A percentile compares a stretch with the other conserved stretches of the same genome.
phyloP scores from a whole-genome alignment of 1,140 invertebrate genomes.

The Trigoniulus corallinus region DNA sequence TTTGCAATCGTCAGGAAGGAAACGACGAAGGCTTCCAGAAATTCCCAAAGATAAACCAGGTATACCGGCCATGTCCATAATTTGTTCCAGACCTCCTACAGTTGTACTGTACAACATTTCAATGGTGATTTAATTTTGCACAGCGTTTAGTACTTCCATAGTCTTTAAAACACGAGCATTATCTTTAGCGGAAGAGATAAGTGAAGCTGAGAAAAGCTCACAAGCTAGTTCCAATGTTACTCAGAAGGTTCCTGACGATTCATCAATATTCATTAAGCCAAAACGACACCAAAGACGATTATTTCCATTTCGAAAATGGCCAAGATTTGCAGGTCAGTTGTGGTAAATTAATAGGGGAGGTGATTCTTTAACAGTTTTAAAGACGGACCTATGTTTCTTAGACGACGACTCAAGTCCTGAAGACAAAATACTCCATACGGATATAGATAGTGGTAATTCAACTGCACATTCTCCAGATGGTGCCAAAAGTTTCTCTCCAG shows the following conservation, averaged over 20 bases:
- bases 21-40: slow-evolving; percentile 62
- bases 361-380: too few species aligned
- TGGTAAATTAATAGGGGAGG: too few species aligned
- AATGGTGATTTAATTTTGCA: too few species aligned
- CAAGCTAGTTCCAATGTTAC: background rate
- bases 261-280: background rate
- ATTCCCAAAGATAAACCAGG: slow-evolving; percentile 59
- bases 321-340: background rate
- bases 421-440: slow-evolving; percentile 52
- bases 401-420: slow-evolving; percentile 63
- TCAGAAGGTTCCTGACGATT: background rate
- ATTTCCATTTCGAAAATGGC: background rate
- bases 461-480: slow-evolving; percentile 70
- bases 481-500: slow-evolving; percentile 58
- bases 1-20: too few species aligned
- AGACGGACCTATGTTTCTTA: too few species aligned
- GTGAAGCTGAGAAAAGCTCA: background rate
- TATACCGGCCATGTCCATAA: too few species aligned
- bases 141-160: too few species aligned
- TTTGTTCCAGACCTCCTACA: too few species aligned
- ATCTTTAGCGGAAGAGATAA: slow-evolving; percentile 7
- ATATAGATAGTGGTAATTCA: slow-evolving; percentile 71
- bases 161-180: slow-evolving; percentile 29
- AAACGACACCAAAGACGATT: background rate
- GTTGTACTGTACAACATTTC: too few species aligned